phyloP scores from a whole-genome alignment of 1,140 invertebrate species.

The Hyles euphorbiae region DNA sequence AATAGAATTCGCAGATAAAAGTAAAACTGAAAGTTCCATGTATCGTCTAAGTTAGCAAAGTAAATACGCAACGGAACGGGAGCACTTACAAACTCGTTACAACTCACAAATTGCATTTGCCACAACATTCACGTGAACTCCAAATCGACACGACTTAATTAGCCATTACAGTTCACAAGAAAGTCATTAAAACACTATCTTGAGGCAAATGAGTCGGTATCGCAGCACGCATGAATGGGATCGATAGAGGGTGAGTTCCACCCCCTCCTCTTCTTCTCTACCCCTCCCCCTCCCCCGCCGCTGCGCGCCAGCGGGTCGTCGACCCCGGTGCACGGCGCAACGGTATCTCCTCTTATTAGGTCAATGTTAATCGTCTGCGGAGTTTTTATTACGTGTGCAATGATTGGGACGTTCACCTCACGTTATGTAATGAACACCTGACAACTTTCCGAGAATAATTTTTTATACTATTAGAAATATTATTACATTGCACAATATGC shows the following conservation, averaged over 20 bases:
- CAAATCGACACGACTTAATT: too few relatives aligned
- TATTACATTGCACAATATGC: too few relatives aligned
- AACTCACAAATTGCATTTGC: too few relatives aligned
- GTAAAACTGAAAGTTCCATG: too few relatives aligned
- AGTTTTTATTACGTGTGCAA: neutral
- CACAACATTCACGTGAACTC: too few relatives aligned
- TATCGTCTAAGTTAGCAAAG: too few relatives aligned
- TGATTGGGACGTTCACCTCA: neutral
- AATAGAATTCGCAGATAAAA: too few relatives aligned
- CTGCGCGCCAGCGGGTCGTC: slow-evolving; percentile 25
- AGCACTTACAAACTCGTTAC: too few relatives aligned
- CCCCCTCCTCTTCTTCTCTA: too few relatives aligned
- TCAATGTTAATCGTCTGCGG: slow-evolving; percentile 18
- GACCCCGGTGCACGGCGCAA: slow-evolving; percentile 23
- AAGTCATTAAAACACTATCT: neutral
- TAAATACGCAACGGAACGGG: too few relatives aligned
- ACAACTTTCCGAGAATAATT: neutral
- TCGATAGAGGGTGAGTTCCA: slow-evolving; percentile 33
- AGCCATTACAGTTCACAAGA: neutral
- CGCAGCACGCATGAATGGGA: slow-evolving; percentile 39
- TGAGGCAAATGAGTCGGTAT: slow-evolving; percentile 5
- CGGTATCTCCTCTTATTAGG: slow-evolving; percentile 7
- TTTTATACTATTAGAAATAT: too few relatives aligned
- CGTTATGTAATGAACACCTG: neutral
- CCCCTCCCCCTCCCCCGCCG: slow-evolving; percentile 2